Evolutionary conservation across 2,888 invertebrate genomes (phyloP).

Genomic region (Ellobium chinense): DNA sequence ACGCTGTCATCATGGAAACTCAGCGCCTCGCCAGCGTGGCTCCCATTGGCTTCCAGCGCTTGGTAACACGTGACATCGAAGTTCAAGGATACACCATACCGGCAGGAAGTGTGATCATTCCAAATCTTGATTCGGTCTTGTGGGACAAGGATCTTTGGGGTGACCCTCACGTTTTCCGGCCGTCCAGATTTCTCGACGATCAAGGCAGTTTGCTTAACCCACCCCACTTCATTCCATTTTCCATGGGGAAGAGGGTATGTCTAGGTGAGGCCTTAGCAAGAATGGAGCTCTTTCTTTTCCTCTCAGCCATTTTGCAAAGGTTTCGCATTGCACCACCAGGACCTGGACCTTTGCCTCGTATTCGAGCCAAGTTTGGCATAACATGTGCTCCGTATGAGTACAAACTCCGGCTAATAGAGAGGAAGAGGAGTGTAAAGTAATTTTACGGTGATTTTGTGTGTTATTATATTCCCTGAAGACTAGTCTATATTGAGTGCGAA

Average conservation of each 20-base stretch:
- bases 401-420: background rate
- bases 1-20: background rate
- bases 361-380: background rate
- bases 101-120: background rate
- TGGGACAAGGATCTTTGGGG: background rate
- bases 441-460: too few species aligned
- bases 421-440: background rate
- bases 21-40: background rate
- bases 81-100: background rate
- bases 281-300: constrained; percentile 1
- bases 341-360: background rate
- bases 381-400: background rate
- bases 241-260: background rate
- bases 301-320: background rate
- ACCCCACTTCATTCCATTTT: background rate
- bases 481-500: too few species aligned
- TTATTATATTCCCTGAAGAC: too few species aligned
- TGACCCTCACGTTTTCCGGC: background rate
- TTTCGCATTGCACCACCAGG: background rate
- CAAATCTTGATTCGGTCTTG: constrained; percentile 1
- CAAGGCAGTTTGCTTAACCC: background rate
- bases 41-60: background rate
- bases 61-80: background rate
- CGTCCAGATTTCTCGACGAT: background rate
- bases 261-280: background rate